These are phyloP conservation scores for Parus major DNA, from an alignment of 2,113 vertebrate species.

Conservation along the genomic window DNA sequence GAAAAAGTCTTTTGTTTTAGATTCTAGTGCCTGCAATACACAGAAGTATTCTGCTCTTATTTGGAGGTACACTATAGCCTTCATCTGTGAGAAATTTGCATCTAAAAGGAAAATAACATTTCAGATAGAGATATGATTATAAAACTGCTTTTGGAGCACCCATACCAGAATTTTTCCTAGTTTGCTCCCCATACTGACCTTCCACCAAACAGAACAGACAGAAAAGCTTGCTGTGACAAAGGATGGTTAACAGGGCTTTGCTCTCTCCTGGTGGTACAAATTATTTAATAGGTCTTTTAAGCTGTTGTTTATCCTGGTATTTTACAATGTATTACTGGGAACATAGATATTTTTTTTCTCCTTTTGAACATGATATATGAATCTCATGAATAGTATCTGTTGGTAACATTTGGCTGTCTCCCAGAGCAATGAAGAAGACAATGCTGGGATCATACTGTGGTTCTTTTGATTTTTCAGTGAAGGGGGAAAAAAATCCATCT, in stretches of 20 bases:
- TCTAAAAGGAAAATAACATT: neutral
- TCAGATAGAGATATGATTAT: neutral
- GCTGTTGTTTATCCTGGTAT: neutral
- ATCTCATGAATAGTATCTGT: neutral
- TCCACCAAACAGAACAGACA: slow-evolving; percentile 1
- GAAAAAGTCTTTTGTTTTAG: neutral
- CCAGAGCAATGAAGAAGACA: slow-evolving; percentile 2
- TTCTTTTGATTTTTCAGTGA: slow-evolving; percentile 19
- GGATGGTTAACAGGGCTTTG: slow-evolving; percentile 33
- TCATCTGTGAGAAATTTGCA: neutral
- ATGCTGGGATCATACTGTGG: neutral
- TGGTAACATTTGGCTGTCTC: neutral
- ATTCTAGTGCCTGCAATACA: neutral
- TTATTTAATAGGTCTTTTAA: slow-evolving; percentile 28
- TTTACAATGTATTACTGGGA: neutral
- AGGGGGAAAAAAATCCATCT: neutral
- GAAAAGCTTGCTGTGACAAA: slow-evolving; percentile 8
- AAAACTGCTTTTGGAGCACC: neutral
- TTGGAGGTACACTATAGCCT: neutral
- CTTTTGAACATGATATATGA: slow-evolving; percentile 31
- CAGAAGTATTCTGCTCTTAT: neutral
- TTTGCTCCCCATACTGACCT: neutral
- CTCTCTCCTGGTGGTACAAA: slow-evolving; percentile 11
- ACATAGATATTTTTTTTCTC: neutral
- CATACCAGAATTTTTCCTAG: neutral